Conservation (phyloP, 2,888 invertebrate species). For the Rhamphomyia laevipes region DNA sequence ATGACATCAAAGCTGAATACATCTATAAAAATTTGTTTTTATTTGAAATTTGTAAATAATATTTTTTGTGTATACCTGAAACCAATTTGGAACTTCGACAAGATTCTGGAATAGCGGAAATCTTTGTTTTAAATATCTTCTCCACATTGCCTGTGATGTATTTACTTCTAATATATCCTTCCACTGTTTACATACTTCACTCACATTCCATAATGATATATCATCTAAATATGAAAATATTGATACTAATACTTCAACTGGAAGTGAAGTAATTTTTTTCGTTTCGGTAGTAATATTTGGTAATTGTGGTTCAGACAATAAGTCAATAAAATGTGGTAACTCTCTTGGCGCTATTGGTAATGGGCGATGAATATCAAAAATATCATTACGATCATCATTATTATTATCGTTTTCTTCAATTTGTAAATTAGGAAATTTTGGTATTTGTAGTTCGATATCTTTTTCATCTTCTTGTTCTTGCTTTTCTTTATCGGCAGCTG, state of each 20-base stretch:
- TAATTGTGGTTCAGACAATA: conserved; percentile 27
- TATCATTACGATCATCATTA: conserved; percentile 18
- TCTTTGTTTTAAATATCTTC: conserved; percentile 57
- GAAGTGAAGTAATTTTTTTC: conserved; percentile 25
- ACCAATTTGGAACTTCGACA: conserved; percentile 63
- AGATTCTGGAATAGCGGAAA: conserved; percentile 83
- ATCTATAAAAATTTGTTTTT: conserved; percentile 39
- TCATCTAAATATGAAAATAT: conserved; percentile 87
- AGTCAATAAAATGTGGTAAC: conserved; percentile 29
- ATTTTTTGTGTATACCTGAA: conserved; percentile 41
- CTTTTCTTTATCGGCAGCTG: conserved; percentile 27
- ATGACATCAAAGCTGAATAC: conserved; percentile 56
- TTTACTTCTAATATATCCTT: conserved; percentile 66
- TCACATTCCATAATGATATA: conserved; percentile 78
- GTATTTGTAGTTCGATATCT: conserved; percentile 4
- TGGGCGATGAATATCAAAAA: conserved; percentile 20
- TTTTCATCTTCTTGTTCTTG: conserved; percentile 19
- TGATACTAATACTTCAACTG: conserved; percentile 59
- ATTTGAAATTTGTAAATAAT: conserved; percentile 9
- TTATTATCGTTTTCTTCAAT: conserved; percentile 17
- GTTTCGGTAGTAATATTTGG: conserved; percentile 19
- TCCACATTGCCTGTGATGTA: conserved; percentile 69
- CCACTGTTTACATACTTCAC: conserved; percentile 80
- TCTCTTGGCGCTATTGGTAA: conserved; percentile 26
- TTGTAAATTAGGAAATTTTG: conserved; percentile 3